A percentile compares a stretch with the other conserved stretches of the same genome.
Evolutionary conservation across 2,113 vertebrate genomes (phyloP).

Genomic region (Sinosuthora webbiana): DNA sequence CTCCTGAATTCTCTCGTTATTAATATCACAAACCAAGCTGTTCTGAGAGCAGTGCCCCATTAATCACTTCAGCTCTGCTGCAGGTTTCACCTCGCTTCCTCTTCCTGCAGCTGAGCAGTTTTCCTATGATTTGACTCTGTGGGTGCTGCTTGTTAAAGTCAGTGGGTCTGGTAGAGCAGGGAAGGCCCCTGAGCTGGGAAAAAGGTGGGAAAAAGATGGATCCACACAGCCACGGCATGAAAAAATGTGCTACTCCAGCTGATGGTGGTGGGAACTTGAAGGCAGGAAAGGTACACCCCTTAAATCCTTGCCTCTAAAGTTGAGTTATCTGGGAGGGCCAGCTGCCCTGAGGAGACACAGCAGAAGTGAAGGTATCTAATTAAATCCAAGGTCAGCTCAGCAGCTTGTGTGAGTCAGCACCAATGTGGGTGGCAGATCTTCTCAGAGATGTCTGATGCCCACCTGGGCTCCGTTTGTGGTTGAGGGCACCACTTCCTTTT

Average conservation of each 20-base stretch:
- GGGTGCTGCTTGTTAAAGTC: background rate
- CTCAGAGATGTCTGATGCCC: background rate
- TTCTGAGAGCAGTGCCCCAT: slow-evolving; percentile 23
- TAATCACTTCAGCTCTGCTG: slow-evolving; percentile 48
- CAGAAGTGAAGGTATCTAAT: background rate
- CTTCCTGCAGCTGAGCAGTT: background rate
- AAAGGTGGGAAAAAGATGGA: background rate
- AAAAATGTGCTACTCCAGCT: background rate
- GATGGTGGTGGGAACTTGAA: background rate
- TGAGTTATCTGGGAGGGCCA: background rate
- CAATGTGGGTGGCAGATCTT: background rate
- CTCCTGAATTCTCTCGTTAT: slow-evolving; percentile 53
- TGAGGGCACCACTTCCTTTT: background rate
- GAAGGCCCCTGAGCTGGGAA: background rate
- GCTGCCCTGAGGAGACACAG: background rate
- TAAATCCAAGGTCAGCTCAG: background rate
- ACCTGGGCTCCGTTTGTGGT: background rate
- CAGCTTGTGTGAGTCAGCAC: background rate
- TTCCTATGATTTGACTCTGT: background rate
- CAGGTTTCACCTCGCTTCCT: slow-evolving; percentile 17
- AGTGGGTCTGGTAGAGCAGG: background rate
- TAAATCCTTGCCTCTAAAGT: background rate
- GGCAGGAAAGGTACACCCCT: background rate
- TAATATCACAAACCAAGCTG: slow-evolving; percentile 56
- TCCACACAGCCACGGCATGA: background rate